These are phyloP conservation scores for Pristionchus pacificus DNA, from an alignment of 1,140 invertebrate genomes.

Conservation along the genomic window DNA sequence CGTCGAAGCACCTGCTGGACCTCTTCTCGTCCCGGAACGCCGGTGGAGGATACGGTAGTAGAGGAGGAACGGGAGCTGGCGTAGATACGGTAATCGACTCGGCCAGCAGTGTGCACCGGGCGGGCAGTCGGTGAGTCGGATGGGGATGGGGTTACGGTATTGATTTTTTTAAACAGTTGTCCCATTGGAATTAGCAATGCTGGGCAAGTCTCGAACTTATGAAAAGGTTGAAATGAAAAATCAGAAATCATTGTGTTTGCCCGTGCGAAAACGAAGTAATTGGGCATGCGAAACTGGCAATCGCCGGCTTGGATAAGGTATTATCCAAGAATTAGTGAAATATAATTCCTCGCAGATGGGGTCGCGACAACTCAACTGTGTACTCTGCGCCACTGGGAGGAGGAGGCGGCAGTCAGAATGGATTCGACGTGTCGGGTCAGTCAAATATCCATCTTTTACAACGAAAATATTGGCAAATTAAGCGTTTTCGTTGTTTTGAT, in stretches of 20 bases:
- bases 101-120: background rate
- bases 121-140: background rate
- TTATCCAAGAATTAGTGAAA: too few relatives aligned
- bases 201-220: too few relatives aligned
- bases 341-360: background rate
- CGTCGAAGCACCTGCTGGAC: background rate
- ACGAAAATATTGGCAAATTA: too few relatives aligned
- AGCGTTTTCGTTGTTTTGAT: too few relatives aligned
- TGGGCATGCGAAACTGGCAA: background rate
- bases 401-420: background rate
- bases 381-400: background rate
- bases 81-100: background rate
- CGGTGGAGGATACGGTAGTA: background rate
- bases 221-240: background rate
- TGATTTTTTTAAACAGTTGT: too few relatives aligned
- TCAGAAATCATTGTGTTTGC: too few relatives aligned
- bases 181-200: too few relatives aligned
- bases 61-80: background rate
- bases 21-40: background rate
- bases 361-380: background rate
- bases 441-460: too few relatives aligned
- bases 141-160: too few relatives aligned
- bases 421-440: background rate
- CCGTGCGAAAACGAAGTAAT: background rate
- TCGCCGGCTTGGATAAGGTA: background rate